Evolutionary conservation across 1,140 invertebrate genomes (phyloP), one percentile per base, ranked within the genome.

Genomic region (Venturia canescens): DNA sequence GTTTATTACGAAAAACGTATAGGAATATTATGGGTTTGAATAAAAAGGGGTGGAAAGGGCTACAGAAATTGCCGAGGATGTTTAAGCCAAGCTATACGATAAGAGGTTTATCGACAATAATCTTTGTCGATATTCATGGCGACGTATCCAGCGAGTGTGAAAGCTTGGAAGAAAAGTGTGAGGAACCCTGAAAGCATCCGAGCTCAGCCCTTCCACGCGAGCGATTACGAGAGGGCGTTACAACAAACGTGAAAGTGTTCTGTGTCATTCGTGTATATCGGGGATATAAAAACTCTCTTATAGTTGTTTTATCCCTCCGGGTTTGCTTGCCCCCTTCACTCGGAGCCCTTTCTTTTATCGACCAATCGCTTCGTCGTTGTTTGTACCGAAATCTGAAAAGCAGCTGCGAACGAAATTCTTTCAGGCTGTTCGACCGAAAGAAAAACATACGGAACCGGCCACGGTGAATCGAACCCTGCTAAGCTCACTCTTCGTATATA

Each of bases 101-200:
- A 63, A 63, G 60, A 63, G 60, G n/a, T 63, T n/a, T 26, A 63
- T 63, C 60, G 60, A 23, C 23, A 11, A 26, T 26, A 63, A 63
- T 63, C 60, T 63, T 63, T 23, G 21, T 63, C 23, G n/a, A 63
- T 63, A 26, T 63, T 23, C 60, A 26, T 26, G 21, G 23, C 60
- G n/a, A 63, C n/a, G 23, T 63, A 63, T 63, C 23, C 60, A 63
- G 15, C 23, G 13, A 63, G 60, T 63, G 60, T 26, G 23, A 63
- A 63, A 26, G 60, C 11, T 26, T 26, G 23, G 50, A 63, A 26
- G 21, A 26, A 63, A 63, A 63, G 21, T 9, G 60, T 21, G 60
- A 63, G 16, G 5, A 23, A 57, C 18, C 53, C 21, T n/a, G 21
- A 57, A 23, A 57, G 53, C 53, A 23, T 5, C 18, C 53, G 9